These are phyloP conservation scores for Lichenostomus cassidix DNA, from an alignment of 2,113 vertebrate genomes.

Conservation along the genomic window DNA sequence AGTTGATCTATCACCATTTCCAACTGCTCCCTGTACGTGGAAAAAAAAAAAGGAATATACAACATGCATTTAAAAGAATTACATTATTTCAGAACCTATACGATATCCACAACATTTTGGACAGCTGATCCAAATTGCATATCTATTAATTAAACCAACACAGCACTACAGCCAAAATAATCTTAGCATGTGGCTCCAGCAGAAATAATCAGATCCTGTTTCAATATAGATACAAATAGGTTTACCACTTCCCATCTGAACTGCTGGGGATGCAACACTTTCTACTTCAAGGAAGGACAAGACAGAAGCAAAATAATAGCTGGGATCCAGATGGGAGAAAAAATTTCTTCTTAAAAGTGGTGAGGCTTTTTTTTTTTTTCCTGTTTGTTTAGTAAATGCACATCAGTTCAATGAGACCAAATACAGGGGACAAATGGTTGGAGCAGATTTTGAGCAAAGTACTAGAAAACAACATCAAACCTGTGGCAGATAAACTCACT, in stretches of 20 bases:
- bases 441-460: not conserved
- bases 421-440: not conserved
- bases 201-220: not conserved
- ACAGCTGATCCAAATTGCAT: not conserved
- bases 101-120: not conserved
- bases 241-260: not conserved
- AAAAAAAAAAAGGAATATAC: not conserved
- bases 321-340: not conserved
- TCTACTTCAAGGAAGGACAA: not conserved
- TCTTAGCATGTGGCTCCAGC: not conserved
- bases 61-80: not conserved
- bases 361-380: not conserved
- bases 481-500: not conserved
- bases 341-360: not conserved
- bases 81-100: not conserved
- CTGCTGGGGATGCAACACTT: not conserved
- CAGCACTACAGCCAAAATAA: not conserved
- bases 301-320: not conserved
- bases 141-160: not conserved
- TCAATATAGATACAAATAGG: not conserved
- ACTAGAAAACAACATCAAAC: not conserved
- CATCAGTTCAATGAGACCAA: not conserved
- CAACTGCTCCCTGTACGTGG: conserved; percentile 81
- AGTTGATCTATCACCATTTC: conserved; percentile 85
- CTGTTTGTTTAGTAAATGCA: not conserved